Evolutionary conservation across 2,113 vertebrate genomes (phyloP).

Genomic region (Ophthalmolycus amberensis): DNA sequence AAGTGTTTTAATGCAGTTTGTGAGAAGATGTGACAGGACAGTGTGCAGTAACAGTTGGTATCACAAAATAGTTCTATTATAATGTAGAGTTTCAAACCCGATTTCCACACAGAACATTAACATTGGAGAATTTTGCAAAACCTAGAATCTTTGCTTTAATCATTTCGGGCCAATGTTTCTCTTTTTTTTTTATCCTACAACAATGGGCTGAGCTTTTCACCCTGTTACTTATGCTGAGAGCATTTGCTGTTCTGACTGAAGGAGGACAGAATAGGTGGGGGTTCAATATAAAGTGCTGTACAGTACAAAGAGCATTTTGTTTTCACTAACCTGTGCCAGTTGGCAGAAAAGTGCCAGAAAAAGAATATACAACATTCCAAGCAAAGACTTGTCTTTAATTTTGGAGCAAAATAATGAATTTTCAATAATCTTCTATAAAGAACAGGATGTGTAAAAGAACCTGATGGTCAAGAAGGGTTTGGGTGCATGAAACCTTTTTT

Average conservation of each 20-base stretch:
- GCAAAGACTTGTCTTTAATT: not conserved
- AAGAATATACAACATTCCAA: not conserved
- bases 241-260: not conserved
- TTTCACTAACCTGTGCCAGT: not conserved
- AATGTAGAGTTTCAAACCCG: too few relatives aligned
- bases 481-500: not conserved
- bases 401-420: not conserved
- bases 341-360: not conserved
- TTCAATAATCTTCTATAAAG: not conserved
- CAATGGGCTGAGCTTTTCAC: not conserved
- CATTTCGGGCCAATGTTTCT: not conserved
- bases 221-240: not conserved
- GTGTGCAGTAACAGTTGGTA: not conserved
- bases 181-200: too few relatives aligned
- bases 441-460: not conserved
- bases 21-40: not conserved
- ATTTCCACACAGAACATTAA: not conserved
- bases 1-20: not conserved
- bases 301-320: not conserved
- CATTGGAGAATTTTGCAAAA: not conserved
- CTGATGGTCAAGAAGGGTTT: not conserved
- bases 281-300: not conserved
- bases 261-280: not conserved
- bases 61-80: not conserved
- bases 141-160: not conserved